Base-by-base conservation (phyloP, 1,140 invertebrate species). In the Aphelenchoides avenae region DNA sequence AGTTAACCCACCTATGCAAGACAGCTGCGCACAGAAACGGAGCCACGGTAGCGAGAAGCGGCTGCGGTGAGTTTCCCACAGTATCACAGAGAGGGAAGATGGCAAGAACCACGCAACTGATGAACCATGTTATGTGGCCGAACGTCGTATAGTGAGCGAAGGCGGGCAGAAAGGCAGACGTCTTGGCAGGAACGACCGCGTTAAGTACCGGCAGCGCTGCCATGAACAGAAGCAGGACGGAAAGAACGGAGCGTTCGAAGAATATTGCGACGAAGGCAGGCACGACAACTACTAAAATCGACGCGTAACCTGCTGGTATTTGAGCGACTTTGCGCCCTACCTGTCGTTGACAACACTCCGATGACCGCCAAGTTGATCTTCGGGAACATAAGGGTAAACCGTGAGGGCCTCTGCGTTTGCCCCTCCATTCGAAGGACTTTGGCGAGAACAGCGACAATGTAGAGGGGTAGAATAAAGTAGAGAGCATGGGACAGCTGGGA, bases 81-180 rank as follows among this genome's bases (percentile, higher is more conserved):
- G 84, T 82, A 4, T 87, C 85, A 20, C 88, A 67, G 29, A 87
- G 69, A n/a, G 88, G 88, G 78, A 89, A 90, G 34, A 86, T 57
- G 31, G 81, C 81, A 27, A 87, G 72, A 26, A 79, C 5, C n/a
- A 81, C 15, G 57, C 78, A 81, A 7, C 73, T 77, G 2, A 69
- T 9, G 64, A 69, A 40, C 84, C 79, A 82, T n/a, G n/a, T 37
- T 3, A 33, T 4, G 5, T 44, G 13, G 13, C 48, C 0, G 20
- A 48, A 48, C 24, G 5, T 49, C 27, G n/a, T 1, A n/a, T 29
- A 27, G 15, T 13, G 3, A 33, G 11, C 22, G 26, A 20, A 55
- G 15, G 15, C n/a, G 5, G 15, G n/a, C n/a, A 34, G 9, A 2
- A 49, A 50, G 24, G 13, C 20, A 15, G 22, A 22, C 27, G 20